Evolutionary conservation across 2,888 invertebrate genomes (phyloP).

Genomic region (Galeopsomyia nigrocyanea): DNA sequence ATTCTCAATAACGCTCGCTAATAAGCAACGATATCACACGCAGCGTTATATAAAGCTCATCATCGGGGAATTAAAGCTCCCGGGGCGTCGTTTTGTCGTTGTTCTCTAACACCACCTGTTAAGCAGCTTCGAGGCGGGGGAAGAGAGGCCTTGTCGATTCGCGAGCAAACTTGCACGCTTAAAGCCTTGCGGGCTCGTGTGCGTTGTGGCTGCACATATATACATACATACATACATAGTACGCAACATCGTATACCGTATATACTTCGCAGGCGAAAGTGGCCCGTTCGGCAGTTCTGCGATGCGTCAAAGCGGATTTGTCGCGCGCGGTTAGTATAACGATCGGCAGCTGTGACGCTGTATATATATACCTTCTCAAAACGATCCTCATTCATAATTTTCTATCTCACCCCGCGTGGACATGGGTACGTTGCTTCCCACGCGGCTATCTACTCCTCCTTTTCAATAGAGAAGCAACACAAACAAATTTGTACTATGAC

Average conservation of each 20-base stretch:
- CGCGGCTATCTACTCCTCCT: no score
- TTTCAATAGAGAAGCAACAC: no score
- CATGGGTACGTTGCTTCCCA: no score
- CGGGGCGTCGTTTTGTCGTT: neutral
- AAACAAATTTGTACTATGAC: no score
- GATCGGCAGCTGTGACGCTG: neutral
- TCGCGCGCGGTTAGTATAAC: slow-evolving; percentile 47
- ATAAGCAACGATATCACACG: neutral
- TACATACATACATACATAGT: neutral
- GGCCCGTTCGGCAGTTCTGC: neutral
- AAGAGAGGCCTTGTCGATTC: neutral
- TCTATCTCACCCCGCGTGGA: no score
- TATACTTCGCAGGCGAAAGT: slow-evolving; percentile 11
- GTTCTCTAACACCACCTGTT: slow-evolving; percentile 36
- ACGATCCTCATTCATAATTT: no score
- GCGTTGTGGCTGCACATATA: neutral
- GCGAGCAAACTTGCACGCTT: slow-evolving; percentile 19
- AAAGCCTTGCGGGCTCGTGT: slow-evolving; percentile 7
- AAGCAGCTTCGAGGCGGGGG: slow-evolving; percentile 28
- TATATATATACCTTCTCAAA: no score
- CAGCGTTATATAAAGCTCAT: slow-evolving; percentile 1
- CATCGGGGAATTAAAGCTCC: slow-evolving; percentile 25
- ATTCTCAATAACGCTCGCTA: neutral
- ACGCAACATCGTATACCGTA: slow-evolving; percentile 24
- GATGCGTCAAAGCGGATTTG: slow-evolving; percentile 47